phyloP scores from a whole-genome alignment of 2,888 invertebrate genomes.

The Oscheius myriophilus region DNA sequence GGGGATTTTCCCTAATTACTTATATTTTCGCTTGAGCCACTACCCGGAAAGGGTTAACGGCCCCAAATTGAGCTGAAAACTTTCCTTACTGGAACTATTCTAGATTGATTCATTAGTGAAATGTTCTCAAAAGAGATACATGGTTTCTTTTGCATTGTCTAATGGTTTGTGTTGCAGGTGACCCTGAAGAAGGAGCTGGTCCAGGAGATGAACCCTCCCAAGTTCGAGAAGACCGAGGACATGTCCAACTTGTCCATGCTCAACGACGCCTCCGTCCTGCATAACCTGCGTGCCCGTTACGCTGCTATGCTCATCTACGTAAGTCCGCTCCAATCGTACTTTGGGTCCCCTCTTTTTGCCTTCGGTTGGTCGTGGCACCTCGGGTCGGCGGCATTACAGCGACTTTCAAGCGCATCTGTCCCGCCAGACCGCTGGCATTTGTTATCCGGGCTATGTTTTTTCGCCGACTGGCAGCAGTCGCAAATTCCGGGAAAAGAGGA shows the following conservation, averaged over 20 bases:
- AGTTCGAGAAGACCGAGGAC: slow-evolving; percentile 88
- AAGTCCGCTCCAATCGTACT: slow-evolving; percentile 34
- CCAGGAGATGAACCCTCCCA: slow-evolving; percentile 95
- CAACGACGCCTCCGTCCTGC: slow-evolving; percentile 97
- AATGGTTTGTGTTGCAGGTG: too few relatives aligned
- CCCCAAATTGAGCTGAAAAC: too few relatives aligned
- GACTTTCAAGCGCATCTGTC: slow-evolving; percentile 28
- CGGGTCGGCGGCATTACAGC: slow-evolving; percentile 8
- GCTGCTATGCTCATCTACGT: slow-evolving; percentile 84
- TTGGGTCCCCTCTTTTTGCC: not conserved
- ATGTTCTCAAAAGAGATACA: too few relatives aligned
- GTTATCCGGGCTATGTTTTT: slow-evolving; percentile 26
- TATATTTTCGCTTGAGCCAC: too few relatives aligned
- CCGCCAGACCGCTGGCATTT: slow-evolving; percentile 14
- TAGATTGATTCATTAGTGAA: too few relatives aligned
- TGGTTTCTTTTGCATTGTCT: too few relatives aligned
- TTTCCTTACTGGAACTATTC: too few relatives aligned
- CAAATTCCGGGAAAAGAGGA: not conserved
- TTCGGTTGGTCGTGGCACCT: not conserved
- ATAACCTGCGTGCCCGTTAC: slow-evolving; percentile 98
- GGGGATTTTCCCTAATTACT: too few relatives aligned
- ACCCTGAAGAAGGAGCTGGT: slow-evolving; percentile 88
- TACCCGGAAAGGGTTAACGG: too few relatives aligned
- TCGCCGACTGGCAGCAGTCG: not conserved
- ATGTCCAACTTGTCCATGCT: slow-evolving; percentile 89